Evolutionary conservation across 2,797 vertebrate genomes (phyloP).

Genomic region (Pangasius macronema): DNA sequence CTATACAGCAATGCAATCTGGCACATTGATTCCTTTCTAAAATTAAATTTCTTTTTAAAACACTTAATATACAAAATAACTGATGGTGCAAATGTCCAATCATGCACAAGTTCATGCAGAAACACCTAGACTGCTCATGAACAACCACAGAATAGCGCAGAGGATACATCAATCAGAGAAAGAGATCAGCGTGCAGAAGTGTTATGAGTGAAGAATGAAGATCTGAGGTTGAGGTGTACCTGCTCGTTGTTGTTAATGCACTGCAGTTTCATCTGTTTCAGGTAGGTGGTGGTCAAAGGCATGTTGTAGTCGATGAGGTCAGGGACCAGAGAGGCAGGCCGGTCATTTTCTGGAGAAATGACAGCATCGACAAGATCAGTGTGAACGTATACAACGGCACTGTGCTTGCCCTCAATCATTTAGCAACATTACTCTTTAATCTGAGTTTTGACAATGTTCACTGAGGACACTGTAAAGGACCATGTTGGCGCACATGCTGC

Average conservation of each 20-base stretch:
- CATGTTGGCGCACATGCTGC: no score
- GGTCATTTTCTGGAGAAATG: conserved; percentile 84
- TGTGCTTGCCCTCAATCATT: background rate
- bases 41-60: background rate
- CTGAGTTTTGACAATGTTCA: background rate
- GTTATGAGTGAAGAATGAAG: background rate
- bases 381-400: background rate
- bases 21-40: background rate
- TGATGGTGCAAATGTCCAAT: no score
- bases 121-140: background rate
- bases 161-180: background rate
- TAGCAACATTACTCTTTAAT: no score
- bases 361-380: background rate
- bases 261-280: conserved; percentile 97
- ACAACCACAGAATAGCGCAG: background rate
- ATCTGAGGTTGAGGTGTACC: conserved; percentile 64
- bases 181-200: background rate
- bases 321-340: conserved; percentile 90
- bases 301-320: conserved; percentile 99
- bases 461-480: background rate
- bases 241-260: conserved; percentile 92
- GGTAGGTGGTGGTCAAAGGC: conserved; percentile 96
- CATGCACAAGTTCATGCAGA: background rate
- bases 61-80: background rate
- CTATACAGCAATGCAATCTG: background rate